phyloP scores from a whole-genome alignment of 2,797 vertebrate genomes.

The Trachops cirrhosus region DNA sequence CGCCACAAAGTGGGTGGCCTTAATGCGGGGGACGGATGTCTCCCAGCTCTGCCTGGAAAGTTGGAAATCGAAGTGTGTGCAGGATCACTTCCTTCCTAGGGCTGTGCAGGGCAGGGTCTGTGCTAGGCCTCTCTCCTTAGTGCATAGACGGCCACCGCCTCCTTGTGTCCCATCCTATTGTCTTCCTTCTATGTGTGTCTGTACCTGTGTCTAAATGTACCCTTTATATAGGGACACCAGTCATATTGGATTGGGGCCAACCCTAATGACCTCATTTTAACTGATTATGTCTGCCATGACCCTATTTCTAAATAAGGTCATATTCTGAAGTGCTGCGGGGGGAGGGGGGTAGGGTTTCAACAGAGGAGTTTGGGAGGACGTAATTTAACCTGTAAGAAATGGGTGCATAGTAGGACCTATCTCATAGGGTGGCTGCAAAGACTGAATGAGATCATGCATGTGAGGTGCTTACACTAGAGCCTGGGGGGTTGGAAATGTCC shows the following conservation, averaged over 20 bases:
- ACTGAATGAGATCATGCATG: not conserved
- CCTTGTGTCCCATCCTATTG: too few relatives aligned
- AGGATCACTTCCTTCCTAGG: not conserved
- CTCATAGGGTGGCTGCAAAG: not conserved
- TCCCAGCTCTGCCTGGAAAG: not conserved
- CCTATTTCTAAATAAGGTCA: not conserved
- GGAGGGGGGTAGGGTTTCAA: not conserved
- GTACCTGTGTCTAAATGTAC: not conserved
- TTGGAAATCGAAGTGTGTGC: not conserved
- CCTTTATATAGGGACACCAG: not conserved
- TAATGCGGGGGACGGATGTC: not conserved
- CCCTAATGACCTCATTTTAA: not conserved
- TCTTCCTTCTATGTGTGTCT: not conserved
- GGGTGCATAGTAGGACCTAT: not conserved
- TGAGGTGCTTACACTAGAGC: not conserved
- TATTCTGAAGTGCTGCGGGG: not conserved
- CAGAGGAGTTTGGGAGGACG: not conserved
- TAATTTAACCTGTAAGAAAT: not conserved
- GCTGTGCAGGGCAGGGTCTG: not conserved
- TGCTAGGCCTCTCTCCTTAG: not conserved
- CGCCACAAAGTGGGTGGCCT: not conserved
- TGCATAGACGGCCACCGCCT: not conserved
- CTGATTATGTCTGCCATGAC: not conserved
- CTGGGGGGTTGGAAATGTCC: not conserved
- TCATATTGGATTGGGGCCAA: not conserved